These are phyloP conservation scores for Heteropelma amictum DNA, from an alignment of 2,888 invertebrate species.

Conservation along the genomic window DNA sequence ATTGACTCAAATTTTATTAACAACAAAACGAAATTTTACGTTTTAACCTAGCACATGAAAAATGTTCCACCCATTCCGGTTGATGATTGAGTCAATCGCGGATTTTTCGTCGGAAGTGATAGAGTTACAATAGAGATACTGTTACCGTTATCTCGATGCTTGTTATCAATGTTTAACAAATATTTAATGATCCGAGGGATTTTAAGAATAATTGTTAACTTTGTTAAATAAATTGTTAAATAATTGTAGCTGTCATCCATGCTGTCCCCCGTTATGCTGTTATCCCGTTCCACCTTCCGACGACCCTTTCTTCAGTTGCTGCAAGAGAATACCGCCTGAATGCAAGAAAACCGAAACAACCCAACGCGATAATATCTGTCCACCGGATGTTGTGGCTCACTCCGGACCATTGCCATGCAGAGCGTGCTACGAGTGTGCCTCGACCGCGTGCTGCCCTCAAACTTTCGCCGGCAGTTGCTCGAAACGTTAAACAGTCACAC, in stretches of 20 bases:
- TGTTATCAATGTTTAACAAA: background rate
- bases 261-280: conserved; percentile 50
- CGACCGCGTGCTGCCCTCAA: conserved; percentile 37
- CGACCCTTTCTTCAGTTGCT: conserved; percentile 45
- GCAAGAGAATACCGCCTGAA: conserved; percentile 28
- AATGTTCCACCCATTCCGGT: background rate
- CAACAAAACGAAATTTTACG: no score
- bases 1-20: no score
- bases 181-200: background rate
- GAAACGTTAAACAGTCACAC: background rate
- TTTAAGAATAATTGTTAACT: no score
- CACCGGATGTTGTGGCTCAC: conserved; percentile 46
- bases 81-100: background rate
- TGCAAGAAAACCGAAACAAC: no score
- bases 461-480: conserved; percentile 24
- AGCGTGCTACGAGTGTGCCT: conserved; percentile 49
- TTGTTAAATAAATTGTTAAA: background rate
- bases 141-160: background rate
- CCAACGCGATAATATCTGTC: conserved; percentile 44
- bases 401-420: conserved; percentile 53
- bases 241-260: conserved; percentile 53
- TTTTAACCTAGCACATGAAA: no score
- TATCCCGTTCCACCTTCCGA: conserved; percentile 50
- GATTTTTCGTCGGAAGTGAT: background rate
- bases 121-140: background rate